Percentiles rank a stretch among this genome's conserved stretches.
These are phyloP conservation scores for Porites evermanni DNA, from an alignment of 92 coral and sea anemone species.

Conservation along the genomic window DNA sequence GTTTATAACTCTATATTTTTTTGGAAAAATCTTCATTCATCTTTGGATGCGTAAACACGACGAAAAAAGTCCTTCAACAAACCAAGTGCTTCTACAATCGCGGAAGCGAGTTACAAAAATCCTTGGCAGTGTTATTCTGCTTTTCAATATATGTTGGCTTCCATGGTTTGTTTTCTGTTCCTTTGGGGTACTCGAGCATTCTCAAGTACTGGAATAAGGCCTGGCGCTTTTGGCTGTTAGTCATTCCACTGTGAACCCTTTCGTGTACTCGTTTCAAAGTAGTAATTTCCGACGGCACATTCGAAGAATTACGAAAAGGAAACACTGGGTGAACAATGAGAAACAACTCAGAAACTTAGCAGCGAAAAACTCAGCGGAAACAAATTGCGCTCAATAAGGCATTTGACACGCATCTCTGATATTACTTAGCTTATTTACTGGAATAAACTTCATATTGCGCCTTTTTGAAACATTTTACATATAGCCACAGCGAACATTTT, in stretches of 20 bases:
- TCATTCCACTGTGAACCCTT: constrained; percentile 72
- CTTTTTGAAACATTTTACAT: too few species aligned
- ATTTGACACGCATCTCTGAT: too few species aligned
- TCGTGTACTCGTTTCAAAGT: constrained; percentile 81
- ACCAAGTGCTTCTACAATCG: constrained; percentile 56
- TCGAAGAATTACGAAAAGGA: constrained; percentile 10
- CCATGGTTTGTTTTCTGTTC: constrained; percentile 72
- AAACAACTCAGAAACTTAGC: too few species aligned
- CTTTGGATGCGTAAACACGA: constrained; percentile 59
- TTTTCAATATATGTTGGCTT: constrained; percentile 79
- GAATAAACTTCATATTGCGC: too few species aligned
- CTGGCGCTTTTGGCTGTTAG: constrained; percentile 69
- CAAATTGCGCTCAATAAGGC: too few species aligned
- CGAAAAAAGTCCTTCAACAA: constrained; percentile 18
- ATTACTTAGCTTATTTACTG: too few species aligned
- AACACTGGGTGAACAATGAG: too few species aligned
- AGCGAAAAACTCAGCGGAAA: not conserved
- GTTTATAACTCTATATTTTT: constrained; percentile 26
- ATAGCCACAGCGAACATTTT: too few species aligned
- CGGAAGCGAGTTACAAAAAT: constrained; percentile 67
- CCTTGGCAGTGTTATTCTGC: constrained; percentile 64
- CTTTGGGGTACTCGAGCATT: constrained; percentile 32
- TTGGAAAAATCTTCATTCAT: constrained; percentile 35
- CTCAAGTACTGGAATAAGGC: constrained; percentile 40
- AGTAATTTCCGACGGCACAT: constrained; percentile 70